Conservation (phyloP, 2,797 vertebrate species). For the Hypotaenidia okinawae region DNA sequence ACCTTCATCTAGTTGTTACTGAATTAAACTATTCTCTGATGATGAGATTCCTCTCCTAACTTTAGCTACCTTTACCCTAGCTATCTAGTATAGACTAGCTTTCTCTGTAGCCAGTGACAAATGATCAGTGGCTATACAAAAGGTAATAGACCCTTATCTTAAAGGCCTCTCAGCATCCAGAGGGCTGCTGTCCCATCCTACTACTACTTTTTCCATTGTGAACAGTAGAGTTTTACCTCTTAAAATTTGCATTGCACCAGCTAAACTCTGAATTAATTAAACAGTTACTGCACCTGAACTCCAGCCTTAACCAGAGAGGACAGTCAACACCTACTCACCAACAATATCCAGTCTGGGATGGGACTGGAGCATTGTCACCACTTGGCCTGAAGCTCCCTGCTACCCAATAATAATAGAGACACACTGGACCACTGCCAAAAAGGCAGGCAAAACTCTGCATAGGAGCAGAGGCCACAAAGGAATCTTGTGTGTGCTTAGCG, state of each 20-base stretch:
- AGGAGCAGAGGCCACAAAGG: background rate
- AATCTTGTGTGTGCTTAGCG: background rate
- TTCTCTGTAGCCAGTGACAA: background rate
- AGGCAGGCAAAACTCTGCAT: background rate
- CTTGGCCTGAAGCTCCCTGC: background rate
- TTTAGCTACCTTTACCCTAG: background rate
- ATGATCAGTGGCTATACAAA: background rate
- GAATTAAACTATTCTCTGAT: background rate
- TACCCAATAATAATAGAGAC: background rate
- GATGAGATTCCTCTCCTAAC: background rate
- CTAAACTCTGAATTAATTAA: background rate
- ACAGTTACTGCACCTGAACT: background rate
- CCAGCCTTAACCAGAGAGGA: background rate
- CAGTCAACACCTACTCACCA: background rate
- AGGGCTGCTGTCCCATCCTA: background rate
- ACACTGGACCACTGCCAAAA: background rate
- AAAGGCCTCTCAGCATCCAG: background rate
- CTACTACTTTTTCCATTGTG: background rate
- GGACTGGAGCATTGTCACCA: background rate
- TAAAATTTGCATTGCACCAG: background rate
- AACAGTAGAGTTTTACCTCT: background rate
- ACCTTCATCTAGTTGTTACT: background rate
- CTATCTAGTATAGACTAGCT: background rate
- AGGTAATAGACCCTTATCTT: background rate
- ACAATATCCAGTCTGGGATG: background rate